A percentile compares a stretch with the other conserved stretches of the same genome.
phyloP scores from a whole-genome alignment of 2,113 vertebrate species.

The Macrotus californicus region DNA sequence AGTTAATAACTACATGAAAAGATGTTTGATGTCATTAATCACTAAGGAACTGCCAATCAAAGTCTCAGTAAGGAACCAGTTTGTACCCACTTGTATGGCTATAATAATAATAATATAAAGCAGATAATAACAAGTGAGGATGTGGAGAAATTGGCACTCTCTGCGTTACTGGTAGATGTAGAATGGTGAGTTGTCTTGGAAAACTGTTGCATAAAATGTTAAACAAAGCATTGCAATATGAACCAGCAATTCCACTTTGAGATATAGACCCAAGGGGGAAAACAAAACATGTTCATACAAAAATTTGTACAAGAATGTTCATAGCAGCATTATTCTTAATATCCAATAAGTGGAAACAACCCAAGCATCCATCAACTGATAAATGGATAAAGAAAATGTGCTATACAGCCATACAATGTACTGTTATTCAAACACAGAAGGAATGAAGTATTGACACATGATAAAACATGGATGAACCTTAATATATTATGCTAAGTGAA shows the following conservation, averaged over 20 bases:
- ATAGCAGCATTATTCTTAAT: background rate
- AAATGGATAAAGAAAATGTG: background rate
- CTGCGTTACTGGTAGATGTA: background rate
- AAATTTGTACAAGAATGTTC: background rate
- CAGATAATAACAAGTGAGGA: background rate
- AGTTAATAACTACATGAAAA: background rate
- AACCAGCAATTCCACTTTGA: background rate
- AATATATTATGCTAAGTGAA: constrained; percentile 13
- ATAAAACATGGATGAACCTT: background rate
- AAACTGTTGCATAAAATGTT: constrained; percentile 17
- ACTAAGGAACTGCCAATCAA: background rate
- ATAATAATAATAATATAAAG: background rate
- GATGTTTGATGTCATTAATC: background rate
- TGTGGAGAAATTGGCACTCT: background rate
- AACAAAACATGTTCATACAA: background rate
- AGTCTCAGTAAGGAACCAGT: background rate
- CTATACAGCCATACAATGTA: background rate
- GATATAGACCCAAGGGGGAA: background rate
- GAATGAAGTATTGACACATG: background rate
- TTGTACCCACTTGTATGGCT: background rate
- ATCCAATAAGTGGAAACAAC: background rate
- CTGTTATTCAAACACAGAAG: background rate
- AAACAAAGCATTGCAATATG: background rate
- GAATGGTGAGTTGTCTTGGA: background rate
- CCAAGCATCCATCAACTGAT: background rate